Evolutionary conservation across 2,113 vertebrate species (phyloP), one percentile per base, ranked within the genome.

Genomic region (Callithrix jacchus): DNA sequence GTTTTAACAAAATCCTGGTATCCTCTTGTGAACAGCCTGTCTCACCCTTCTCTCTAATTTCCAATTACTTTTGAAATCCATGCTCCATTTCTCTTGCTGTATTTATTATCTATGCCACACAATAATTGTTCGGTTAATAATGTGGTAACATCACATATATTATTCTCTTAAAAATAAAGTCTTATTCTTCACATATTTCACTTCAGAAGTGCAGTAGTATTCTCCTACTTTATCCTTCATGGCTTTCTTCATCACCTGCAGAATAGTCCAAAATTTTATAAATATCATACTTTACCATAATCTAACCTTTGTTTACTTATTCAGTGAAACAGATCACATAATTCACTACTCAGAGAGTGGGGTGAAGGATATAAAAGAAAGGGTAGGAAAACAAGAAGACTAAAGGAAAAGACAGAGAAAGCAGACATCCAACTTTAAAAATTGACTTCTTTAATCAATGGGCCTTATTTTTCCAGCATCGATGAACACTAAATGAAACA

Each of bases 401-500:
- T 20, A 61, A 81, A 91, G 85, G 14, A 87, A 54, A 88, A 94
- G 35, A 8, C 9, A 58, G 49, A 92, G 40, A 58, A 87, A 84
- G 77, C 0, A 73, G n/a, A n/a, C 18, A 85, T n/a, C 25, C 25
- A 64, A 58, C 49, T 64, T 11, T 58, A 91, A 70, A 94, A 87
- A 83, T 0, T 35, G 9, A 85, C 40, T 61, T 81, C 27, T 1
- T 16, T 76, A 42, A 80, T 71, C 37, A 92, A 66, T 1, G 64
- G 7, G 40, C 4, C 23, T 84, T 89, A 81, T 84, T 94, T 77
- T 93, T 47, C 56, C 81, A 94, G 45, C 0, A 18, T 89, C 30
- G 97, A 52, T 25, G 96, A 95, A 95, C 6, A 95, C 1, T 96
- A 97, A 98, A 95, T 68, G 74, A 92, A 91, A 82, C 58, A 86